phyloP scores from a whole-genome alignment of 2,797 vertebrate species.

The Threskiornis aethiopicus region DNA sequence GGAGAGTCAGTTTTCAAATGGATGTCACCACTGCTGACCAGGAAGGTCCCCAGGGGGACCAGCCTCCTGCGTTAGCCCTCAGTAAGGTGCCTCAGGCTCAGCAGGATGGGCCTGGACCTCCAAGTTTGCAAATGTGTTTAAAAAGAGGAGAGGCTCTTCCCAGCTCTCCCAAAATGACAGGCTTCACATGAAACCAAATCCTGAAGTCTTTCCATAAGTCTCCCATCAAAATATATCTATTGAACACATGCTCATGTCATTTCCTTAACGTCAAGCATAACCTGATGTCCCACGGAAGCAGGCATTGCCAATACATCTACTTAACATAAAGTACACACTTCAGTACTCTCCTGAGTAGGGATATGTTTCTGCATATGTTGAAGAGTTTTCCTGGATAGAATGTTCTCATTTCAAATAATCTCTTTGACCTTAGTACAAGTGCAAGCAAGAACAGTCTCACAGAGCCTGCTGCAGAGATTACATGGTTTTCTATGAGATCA shows the following conservation, averaged over 20 bases:
- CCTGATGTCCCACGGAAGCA: not conserved
- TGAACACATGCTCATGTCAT: not conserved
- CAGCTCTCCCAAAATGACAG: not conserved
- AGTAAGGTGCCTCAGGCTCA: not conserved
- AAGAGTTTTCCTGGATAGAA: not conserved
- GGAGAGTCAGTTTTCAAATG: not conserved
- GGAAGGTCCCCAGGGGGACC: not conserved
- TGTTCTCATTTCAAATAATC: not conserved
- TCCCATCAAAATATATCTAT: not conserved
- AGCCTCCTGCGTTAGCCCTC: not conserved
- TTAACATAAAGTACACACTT: not conserved
- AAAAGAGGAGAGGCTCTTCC: not conserved
- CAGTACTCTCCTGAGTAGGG: not conserved
- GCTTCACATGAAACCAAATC: not conserved
- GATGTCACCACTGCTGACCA: not conserved
- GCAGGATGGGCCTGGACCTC: not conserved
- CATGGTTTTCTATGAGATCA: not conserved
- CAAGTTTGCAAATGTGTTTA: not conserved
- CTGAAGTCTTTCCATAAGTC: not conserved
- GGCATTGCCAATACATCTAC: not conserved
- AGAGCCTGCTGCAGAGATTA: not conserved
- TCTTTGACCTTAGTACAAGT: not conserved
- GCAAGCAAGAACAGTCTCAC: not conserved
- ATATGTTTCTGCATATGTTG: not conserved
- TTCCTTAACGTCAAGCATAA: not conserved